Evolutionary conservation across 2,113 vertebrate genomes (phyloP), one percentile per base, ranked within the genome.

Genomic region (mouse (Mus musculus)): DNA sequence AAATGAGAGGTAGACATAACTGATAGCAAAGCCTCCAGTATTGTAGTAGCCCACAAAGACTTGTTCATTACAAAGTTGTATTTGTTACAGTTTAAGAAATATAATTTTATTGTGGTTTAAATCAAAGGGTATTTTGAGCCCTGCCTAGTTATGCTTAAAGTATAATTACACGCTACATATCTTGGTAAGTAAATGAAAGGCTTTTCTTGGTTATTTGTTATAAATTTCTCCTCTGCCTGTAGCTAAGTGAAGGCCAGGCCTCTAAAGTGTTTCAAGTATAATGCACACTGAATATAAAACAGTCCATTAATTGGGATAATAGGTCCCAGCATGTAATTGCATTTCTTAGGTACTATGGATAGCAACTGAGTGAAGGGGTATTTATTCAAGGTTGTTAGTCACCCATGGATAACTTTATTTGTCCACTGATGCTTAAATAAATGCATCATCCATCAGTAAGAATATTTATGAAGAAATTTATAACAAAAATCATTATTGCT

Each of bases 241-340:
- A 98, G 98, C 97, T 98, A 98, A 97, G 95, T 97, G 98, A 98
- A 98, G 98, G 96, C 98, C 97, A 98, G 96, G 89, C 95, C 97
- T 98, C 98, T 97, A 98, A 99, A 98, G 98, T 97, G 97, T 98
- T 99, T 98, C 97, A 98, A 98, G 97, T 98, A 98, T 98, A 98
- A 98, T 98, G 98, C 98, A 98, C 96, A 98, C 95, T 98, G 98
- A 99, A 99, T 99, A 99, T 99, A 99, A 99, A 99, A 99, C 98
- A 99, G 98, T 98, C 98, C 98, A 99, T 99, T 99, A 99, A 99
- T 99, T 99, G 99, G 98, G 98, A 99, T 99, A 99, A 99, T 99
- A 98, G 99, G 97, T 98, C 98, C 98, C 98, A 98, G 98, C 98
- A 99, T 99, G 98, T 99, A 99, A 99, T 99, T 99, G 98, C 98